Base-by-base conservation (phyloP, 2,888 invertebrate species). In the Drosophila helvetica region DNA sequence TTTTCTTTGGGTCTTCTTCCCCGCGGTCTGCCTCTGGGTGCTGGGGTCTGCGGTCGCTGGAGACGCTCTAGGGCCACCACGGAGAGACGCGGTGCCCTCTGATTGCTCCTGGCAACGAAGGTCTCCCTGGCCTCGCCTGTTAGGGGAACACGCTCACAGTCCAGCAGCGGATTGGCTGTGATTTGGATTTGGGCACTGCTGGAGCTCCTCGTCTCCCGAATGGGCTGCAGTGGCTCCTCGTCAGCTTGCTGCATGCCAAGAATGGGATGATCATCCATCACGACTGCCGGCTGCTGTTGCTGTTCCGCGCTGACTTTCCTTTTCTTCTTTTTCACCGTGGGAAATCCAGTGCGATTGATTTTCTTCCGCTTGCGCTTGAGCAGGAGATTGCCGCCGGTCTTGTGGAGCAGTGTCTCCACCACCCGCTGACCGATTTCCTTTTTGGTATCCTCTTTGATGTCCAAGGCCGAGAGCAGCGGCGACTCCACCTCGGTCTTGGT, bases 271-370 rank as follows among this genome's bases (percentile, higher is more conserved):
- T 48, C 65, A 2, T 50, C 54, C 25, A 50, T 15, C 12, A 19
- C 17, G 15, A 33, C 25, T 25, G 61, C 43, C 42, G 65, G 43
- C 33, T 57, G 74, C 18, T n/a, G 33, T 15, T 12, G 38, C 38
- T 72, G 70, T 17, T 48, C 81, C 2, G 75, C 84, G 22, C 86
- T 84, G 0, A 90, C 79, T 53, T 89, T 96, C 90, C 96, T 96
- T 90, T 96, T 97, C 92, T 96, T 97, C 89, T 94, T 95, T 87
- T 96, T 96, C 17, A 96, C 93, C 22, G 95, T 96, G 0, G 98
- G 98, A 90, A 98, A 98, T 4, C 98, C 98, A 18, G 97, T 97
- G 80, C 96, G 93, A 89, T 97, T 97, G 47, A 96, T 95, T 19
- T 96, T 95, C 90, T 97, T 95, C 46, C 96, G 94, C 79, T 96